Base-by-base conservation (phyloP, 2,113 vertebrate species). In the Antennarius striatus region DNA sequence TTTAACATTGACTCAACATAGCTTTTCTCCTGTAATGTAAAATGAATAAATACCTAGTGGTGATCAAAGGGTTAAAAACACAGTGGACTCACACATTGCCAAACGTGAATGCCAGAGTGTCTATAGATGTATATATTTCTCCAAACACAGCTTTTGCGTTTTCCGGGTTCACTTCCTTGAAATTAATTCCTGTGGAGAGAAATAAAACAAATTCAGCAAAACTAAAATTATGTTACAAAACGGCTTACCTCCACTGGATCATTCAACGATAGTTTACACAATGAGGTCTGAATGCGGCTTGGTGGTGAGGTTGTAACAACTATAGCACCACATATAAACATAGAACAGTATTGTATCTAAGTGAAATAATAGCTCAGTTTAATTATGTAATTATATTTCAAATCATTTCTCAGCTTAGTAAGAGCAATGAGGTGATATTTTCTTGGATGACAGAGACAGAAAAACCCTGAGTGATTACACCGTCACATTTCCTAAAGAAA, bases 71-170 rank as follows among this genome's bases (percentile, higher is more conserved):
- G 10, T 32, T 36, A 7, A 36, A 36, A 36, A 52, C 66, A 77
- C 57, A 10, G 16, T 52, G 49, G 92, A 96, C 96, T 98, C 92
- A 99, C 98, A 96, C 90, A 95, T 98, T 98, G 82, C 98, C 97
- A 88, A 99, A 98, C 30, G 95, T 98, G 89, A 98, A 96, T 57
- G 97, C 98, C 92, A 99, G 92, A 40, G 92, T 93, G 90, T 99
- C 96, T 83, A 98, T 96, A 56, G 96, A 96, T 72, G 93, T 78
- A 91, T 95, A 93, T 80, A 99, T 95, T 89, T 98, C 96, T 77
- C 88, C 87, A 85, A 97, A 97, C 83, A 94, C 77, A 57, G 92
- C 91, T 32, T 90, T 92, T 87, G 91, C 93, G 81, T 95, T 96
- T 85, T 96, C 96, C 88, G 94, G 93, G 78, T 93, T 96, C 88